Evolutionary conservation across 2,113 vertebrate genomes (phyloP).

Genomic region (rabbit (Oryctolagus cuniculus)): mOryCun1.1 NC_091438.1:101510501-101511000

Average conservation of each 20-base stretch:
- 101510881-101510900: background rate
- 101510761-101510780: background rate
- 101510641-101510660: background rate
- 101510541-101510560: background rate
- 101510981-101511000: background rate
- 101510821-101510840: background rate
- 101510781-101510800: background rate
- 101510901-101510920: background rate
- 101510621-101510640: constrained; percentile 18
- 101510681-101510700: background rate
- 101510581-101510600: background rate
- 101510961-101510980: background rate
- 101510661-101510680: background rate
- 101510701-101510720: background rate
- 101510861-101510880: background rate
- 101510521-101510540: background rate
- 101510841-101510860: background rate
- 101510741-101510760: background rate
- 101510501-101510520: background rate
- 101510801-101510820: constrained; percentile 26
- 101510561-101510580: background rate
- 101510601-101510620: background rate
- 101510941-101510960: background rate
- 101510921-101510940: constrained; percentile 45
- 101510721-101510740: background rate